These are phyloP conservation scores for Zaprionus kolodkinae DNA, from an alignment of 1,140 invertebrate genomes.

Conservation along the genomic window DNA sequence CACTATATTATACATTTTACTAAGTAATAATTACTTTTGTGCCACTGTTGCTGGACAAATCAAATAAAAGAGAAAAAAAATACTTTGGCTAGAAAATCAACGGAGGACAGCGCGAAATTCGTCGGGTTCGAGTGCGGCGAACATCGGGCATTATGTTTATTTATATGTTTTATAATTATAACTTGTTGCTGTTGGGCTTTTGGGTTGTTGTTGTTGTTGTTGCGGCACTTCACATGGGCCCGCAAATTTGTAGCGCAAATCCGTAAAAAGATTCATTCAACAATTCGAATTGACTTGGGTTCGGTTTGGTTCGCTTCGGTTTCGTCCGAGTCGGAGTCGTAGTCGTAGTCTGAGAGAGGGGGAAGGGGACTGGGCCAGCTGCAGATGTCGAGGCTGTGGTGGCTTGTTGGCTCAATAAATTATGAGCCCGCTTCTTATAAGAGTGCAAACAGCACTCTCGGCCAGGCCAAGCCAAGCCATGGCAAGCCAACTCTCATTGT, in stretches of 20 bases:
- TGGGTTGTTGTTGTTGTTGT: conserved; percentile 35
- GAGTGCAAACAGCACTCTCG: conserved; percentile 55
- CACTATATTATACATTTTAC: not conserved
- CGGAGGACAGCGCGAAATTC: conserved; percentile 59
- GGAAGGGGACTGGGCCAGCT: conserved; percentile 5
- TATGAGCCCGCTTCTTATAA: conserved; percentile 76
- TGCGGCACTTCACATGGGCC: conserved; percentile 58
- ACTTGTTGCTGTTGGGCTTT: conserved; percentile 48
- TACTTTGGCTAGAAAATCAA: conserved; percentile 25
- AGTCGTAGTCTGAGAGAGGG: not conserved
- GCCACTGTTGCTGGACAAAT: conserved; percentile 24
- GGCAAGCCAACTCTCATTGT: conserved; percentile 41
- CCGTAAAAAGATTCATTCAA: conserved; percentile 64
- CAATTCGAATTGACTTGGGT: conserved; percentile 31
- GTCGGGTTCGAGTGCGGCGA: conserved; percentile 31
- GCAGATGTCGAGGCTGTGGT: conserved; percentile 29
- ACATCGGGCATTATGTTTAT: conserved; percentile 44
- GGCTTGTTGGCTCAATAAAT: conserved; percentile 67
- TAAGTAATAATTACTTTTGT: not conserved
- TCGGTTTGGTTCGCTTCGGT: conserved; percentile 33
- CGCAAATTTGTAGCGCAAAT: conserved; percentile 67
- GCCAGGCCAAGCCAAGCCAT: not conserved
- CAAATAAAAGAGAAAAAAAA: conserved; percentile 6
- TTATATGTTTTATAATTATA: conserved; percentile 63
- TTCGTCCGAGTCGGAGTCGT: not conserved